Evolutionary conservation across 1,140 invertebrate species (phyloP), one percentile per base, ranked within the genome.

Genomic region (Zophobas morio): DNA sequence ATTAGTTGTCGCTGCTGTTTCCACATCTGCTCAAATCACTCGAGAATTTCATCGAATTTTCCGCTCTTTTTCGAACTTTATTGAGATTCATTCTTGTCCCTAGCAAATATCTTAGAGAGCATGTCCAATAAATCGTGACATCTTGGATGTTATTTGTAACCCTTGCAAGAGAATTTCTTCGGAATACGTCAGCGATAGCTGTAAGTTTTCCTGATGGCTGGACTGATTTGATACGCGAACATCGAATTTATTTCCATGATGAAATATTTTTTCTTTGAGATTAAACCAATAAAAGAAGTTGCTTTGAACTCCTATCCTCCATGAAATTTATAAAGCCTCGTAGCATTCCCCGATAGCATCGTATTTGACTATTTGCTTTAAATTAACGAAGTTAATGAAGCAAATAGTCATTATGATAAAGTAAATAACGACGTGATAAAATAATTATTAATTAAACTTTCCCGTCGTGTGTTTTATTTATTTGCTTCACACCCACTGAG

Each of bases 401-500:
- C 57, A 40, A 63, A 37, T 6, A 63, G 57, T 63, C 37, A 63
- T 40, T 63, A 63, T 63, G 57, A 40, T 63, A 63, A 40, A 66
- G 39, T 66, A 66, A 66, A 66, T 66, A 66, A 66, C 32, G 60
- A 42, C 33, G 37, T 66, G 60, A 66, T 66, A 66, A 66, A 42
- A 66, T 66, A 66, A 66, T 66, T 66, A 66, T 42, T 66, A 66
- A 66, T 66, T 42, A 66, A 66, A 66, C 60, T 66, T 66, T 66
- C 60, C 33, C 37, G 60, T 42, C 33, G 60, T 66, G 60, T 66
- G 39, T 8, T 66, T 66, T 46, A 63, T 63, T 63, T 63, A 66
- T 66, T 66, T 66, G 36, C 60, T 66, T 66, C 60, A 66, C 60
- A 66, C 60, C 60, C 60, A 66, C 60, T 66, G 60, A 66, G 42